phyloP scores from a whole-genome alignment of 2,113 vertebrate species.

The Guaruba guarouba region DNA sequence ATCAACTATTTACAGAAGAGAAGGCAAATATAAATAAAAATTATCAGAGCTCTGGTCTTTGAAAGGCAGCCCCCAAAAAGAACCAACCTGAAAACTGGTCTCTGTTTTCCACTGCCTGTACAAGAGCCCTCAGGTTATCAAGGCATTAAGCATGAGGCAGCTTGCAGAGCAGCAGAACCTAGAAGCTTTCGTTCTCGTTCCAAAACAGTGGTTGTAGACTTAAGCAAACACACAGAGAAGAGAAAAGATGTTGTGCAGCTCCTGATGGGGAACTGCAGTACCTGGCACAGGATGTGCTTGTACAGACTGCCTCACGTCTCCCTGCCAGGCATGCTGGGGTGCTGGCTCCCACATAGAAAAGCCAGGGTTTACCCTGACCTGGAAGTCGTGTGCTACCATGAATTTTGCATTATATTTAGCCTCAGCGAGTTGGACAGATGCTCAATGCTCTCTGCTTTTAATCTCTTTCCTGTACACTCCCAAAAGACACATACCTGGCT shows the following conservation, averaged over 20 bases:
- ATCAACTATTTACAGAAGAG: constrained; percentile 9
- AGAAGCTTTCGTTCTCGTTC: neutral
- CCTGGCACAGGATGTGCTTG: rapidly evolving
- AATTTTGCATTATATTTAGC: neutral
- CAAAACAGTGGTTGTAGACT: neutral
- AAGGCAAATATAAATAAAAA: constrained; percentile 46
- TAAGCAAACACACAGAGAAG: neutral
- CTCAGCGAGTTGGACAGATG: rapidly evolving
- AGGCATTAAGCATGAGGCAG: neutral
- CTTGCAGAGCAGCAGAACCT: neutral
- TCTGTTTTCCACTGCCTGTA: neutral
- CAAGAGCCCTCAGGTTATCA: neutral
- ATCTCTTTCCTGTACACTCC: neutral
- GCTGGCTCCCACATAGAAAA: rapidly evolving
- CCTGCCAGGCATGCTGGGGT: neutral
- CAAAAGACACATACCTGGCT: neutral
- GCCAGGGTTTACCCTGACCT: neutral
- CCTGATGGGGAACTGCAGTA: neutral
- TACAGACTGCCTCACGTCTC: too few relatives aligned
- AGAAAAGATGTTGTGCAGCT: neutral
- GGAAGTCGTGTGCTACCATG: neutral
- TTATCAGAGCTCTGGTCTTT: constrained; percentile 18
- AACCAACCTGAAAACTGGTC: neutral
- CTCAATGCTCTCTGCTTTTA: neutral
- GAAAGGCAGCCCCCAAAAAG: neutral